A percentile compares a stretch with the other conserved stretches of the same genome.
Conservation (phyloP, 2,888 invertebrate genomes). For the Rapana venosa region DNA sequence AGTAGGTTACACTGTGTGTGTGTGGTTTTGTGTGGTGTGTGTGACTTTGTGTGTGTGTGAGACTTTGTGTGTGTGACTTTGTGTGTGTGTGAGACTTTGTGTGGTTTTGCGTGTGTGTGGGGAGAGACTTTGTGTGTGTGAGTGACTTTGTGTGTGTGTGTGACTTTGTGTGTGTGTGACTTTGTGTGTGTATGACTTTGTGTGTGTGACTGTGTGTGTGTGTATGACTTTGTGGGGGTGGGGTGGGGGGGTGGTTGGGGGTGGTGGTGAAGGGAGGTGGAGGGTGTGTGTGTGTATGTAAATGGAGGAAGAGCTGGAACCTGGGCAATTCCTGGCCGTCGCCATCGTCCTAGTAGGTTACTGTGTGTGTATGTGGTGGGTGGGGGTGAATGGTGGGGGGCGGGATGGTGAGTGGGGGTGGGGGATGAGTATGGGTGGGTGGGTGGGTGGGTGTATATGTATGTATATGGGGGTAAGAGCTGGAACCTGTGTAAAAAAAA, state of each 20-base stretch:
- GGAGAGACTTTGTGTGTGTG: not conserved
- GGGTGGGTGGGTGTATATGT: too few species aligned
- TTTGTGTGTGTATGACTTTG: not conserved
- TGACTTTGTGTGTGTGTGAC: not conserved
- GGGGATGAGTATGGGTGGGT: too few species aligned
- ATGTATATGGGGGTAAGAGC: too few species aligned
- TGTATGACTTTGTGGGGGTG: not conserved
- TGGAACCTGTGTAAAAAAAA: not conserved
- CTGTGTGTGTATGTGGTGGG: not conserved
- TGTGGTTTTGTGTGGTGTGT: constrained; percentile 23
- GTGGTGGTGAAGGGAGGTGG: not conserved
- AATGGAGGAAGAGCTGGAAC: not conserved
- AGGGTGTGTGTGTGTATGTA: not conserved
- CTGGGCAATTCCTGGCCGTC: not conserved
- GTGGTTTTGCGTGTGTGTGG: not conserved
- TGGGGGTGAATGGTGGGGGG: not conserved
- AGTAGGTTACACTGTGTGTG: too few species aligned
- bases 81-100: constrained; percentile 23
- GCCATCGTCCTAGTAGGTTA: not conserved
- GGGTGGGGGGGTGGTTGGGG: not conserved
- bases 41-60: constrained; percentile 5
- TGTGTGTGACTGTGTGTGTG: constrained; percentile 6
- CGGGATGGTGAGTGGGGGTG: too few species aligned
- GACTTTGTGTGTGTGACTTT: constrained; percentile 18
- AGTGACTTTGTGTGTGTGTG: not conserved